Evolutionary conservation across 2,113 vertebrate species (phyloP).

Genomic region (Ursus arctos): DNA sequence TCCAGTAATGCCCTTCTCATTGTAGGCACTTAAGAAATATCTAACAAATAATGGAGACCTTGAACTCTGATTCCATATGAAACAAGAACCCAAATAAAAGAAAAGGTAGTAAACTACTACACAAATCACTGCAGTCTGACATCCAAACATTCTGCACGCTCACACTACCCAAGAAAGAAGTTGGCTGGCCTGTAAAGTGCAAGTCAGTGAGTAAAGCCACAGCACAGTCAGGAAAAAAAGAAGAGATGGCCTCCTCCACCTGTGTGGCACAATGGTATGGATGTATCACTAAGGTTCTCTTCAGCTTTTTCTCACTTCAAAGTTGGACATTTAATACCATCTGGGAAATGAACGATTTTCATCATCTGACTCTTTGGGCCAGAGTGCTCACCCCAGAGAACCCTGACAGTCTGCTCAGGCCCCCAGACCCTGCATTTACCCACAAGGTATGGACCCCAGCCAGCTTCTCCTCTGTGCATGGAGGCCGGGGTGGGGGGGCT

Average conservation of each 20-base stretch:
- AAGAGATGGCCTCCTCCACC: not conserved
- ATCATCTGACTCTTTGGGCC: not conserved
- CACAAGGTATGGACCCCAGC: not conserved
- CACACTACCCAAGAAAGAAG: not conserved
- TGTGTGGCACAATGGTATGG: not conserved
- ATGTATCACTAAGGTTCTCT: not conserved
- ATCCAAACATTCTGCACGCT: not conserved
- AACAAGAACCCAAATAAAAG: not conserved
- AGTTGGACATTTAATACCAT: not conserved
- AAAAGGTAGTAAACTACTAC: not conserved
- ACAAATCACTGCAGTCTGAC: not conserved
- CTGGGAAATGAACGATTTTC: not conserved
- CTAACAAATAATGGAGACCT: not conserved
- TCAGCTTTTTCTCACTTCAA: slow-evolving; percentile 29
- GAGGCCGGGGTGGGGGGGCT: not conserved
- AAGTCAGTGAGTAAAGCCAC: not conserved
- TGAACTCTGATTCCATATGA: not conserved
- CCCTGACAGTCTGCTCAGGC: not conserved
- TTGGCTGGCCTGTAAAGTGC: not conserved
- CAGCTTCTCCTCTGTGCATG: not conserved
- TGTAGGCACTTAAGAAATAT: not conserved
- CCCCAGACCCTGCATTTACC: not conserved
- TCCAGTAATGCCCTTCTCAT: not conserved
- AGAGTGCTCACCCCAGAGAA: not conserved
- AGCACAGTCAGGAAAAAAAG: not conserved